These are phyloP conservation scores for Leucophenga varia DNA, from an alignment of 1,140 invertebrate genomes.

Conservation along the genomic window DNA sequence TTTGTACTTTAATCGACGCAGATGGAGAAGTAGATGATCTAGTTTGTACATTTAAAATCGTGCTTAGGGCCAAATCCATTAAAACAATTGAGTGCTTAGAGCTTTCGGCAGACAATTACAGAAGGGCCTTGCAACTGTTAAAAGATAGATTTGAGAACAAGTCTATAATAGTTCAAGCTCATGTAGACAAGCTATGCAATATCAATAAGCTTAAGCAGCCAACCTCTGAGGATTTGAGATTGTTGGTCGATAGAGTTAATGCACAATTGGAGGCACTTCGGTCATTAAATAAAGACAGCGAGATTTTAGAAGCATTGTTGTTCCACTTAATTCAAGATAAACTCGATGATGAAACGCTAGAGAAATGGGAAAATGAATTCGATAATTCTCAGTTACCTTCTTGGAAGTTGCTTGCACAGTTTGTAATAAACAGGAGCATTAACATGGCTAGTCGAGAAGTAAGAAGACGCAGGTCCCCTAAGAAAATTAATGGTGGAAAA, in stretches of 20 bases:
- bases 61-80: not conserved
- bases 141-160: not conserved
- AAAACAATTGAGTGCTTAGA: not conserved
- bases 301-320: not conserved
- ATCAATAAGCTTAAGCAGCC: not conserved
- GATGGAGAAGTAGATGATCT: not conserved
- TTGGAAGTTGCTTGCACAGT: no score
- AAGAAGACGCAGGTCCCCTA: not conserved
- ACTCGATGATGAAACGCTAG: not conserved
- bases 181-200: not conserved
- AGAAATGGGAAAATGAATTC: slow-evolving; percentile 1
- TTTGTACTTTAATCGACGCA: not conserved
- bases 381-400: not conserved
- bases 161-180: not conserved
- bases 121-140: not conserved
- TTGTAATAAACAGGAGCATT: not conserved
- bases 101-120: not conserved
- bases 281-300: not conserved
- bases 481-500: not conserved
- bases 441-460: not conserved
- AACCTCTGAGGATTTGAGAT: not conserved
- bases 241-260: not conserved
- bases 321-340: not conserved
- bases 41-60: not conserved
- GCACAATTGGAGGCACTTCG: not conserved